These are phyloP conservation scores for Hippocampus guttulatus DNA, from an alignment of 2,113 vertebrate genomes.

Conservation along the genomic window DNA sequence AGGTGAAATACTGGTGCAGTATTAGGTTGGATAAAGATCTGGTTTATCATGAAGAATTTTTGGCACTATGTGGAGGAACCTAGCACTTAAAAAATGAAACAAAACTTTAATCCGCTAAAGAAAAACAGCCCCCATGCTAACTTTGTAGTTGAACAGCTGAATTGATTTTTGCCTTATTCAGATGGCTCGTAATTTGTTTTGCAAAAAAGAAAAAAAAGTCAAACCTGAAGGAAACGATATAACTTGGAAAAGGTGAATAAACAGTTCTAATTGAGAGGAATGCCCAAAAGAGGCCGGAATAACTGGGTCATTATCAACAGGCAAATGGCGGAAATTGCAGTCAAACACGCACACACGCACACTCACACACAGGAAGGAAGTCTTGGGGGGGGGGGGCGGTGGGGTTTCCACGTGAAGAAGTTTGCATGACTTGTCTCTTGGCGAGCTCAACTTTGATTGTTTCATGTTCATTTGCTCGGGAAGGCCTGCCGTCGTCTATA, in stretches of 20 bases:
- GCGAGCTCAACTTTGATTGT: neutral
- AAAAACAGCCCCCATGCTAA: neutral
- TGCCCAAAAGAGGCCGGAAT: neutral
- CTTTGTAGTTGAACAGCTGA: neutral
- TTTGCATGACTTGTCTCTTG: neutral
- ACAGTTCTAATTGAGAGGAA: neutral
- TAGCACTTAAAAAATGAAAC: neutral
- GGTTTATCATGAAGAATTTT: neutral
- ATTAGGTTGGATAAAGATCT: too few relatives aligned
- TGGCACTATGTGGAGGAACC: neutral
- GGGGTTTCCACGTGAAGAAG: neutral
- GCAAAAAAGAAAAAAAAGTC: too few relatives aligned
- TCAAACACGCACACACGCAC: neutral
- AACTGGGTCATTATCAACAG: neutral
- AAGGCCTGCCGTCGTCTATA: constrained; percentile 74
- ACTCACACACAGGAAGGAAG: neutral
- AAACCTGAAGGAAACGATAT: too few relatives aligned
- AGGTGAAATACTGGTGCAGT: too few relatives aligned
- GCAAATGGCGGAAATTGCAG: constrained; percentile 2
- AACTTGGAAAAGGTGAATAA: too few relatives aligned
- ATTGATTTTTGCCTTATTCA: neutral
- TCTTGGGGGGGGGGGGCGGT: neutral
- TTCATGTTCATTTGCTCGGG: neutral
- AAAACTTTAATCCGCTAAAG: neutral
- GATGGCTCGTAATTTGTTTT: neutral